Conservation (phyloP, 2,113 vertebrate species). For the Pygoscelis adeliae region DNA sequence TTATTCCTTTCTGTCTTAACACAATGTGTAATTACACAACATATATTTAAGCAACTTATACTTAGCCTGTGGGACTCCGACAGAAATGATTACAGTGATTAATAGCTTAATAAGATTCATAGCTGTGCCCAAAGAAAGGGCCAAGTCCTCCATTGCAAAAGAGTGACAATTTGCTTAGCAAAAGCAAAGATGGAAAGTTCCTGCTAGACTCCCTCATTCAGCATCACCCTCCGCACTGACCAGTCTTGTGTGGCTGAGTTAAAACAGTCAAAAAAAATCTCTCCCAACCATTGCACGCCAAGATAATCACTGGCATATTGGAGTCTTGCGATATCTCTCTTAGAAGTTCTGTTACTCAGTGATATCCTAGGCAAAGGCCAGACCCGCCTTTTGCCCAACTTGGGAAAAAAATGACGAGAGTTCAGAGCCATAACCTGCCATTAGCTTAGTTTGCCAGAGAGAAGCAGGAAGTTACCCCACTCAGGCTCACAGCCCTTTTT, state of each 20-base stretch:
- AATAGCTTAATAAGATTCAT: neutral
- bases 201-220: neutral
- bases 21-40: neutral
- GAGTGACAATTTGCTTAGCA: neutral
- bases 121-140: neutral
- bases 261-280: neutral
- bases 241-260: fast-evolving
- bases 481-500: neutral
- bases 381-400: neutral
- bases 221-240: fast-evolving
- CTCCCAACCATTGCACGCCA: neutral
- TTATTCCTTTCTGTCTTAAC: neutral
- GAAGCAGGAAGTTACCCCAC: neutral
- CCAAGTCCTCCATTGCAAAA: neutral
- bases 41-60: neutral
- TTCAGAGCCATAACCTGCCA: neutral
- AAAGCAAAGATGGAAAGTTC: neutral
- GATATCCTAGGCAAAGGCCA: neutral
- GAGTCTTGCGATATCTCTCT: neutral
- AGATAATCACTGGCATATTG: neutral
- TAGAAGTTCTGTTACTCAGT: neutral
- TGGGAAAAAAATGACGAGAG: fast-evolving
- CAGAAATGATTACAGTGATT: neutral
- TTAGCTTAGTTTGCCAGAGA: neutral
- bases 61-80: neutral